Base-by-base conservation (phyloP, 2,888 invertebrate genomes). In the Caenorhabditis parvicauda region DNA sequence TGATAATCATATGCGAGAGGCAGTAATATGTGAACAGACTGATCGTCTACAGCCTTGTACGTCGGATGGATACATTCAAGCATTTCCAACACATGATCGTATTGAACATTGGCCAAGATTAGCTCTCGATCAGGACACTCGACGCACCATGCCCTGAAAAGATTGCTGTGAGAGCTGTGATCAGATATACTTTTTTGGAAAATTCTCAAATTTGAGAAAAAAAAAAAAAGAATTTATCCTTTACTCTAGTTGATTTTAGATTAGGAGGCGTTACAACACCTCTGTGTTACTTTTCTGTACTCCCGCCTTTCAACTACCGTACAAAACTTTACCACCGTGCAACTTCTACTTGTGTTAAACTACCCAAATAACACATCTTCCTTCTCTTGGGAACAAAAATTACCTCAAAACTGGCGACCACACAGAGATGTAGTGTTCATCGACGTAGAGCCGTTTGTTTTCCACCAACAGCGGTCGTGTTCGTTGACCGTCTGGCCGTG, bases 1-100 rank as follows among this genome's bases (percentile, higher is more conserved):
- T 79, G 77, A 63, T 79, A 80, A 53, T 80, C 80, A 53, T 74
- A 81, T n/a, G 79, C 80, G 43, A 80, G 59, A 6, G 80, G 80
- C 7, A 80, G 63, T 3, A 80, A 64, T 24, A 75, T 62, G 48
- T 80, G 79, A 27, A 80, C 77, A 24, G 76, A 76, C 50, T 80
- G 76, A 47, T 80, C 80, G 51, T 79, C 79, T 32, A 80, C 67
- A 0, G 73, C 64, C 43, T 81, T 80, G 50, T 80, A 81, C 2
- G 77, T 78, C 12, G 80, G 80, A 65, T 81, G 81, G 24, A 80
- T 81, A 54, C 79, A 80, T 46, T 72, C 70, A 14, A 80, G 56
- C 71, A 81, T 69, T 57, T 80, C 80, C 43, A 79, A 47, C 0
- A 80, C 76, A 47, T 80, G 76, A 7, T 79, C 78, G 46, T 80